Percentiles rank a stretch among this genome's conserved stretches.
Evolutionary conservation across 35 echinoderm and acorn worm genomes (phyloP).

Genomic region (Anneissia japonica): DNA sequence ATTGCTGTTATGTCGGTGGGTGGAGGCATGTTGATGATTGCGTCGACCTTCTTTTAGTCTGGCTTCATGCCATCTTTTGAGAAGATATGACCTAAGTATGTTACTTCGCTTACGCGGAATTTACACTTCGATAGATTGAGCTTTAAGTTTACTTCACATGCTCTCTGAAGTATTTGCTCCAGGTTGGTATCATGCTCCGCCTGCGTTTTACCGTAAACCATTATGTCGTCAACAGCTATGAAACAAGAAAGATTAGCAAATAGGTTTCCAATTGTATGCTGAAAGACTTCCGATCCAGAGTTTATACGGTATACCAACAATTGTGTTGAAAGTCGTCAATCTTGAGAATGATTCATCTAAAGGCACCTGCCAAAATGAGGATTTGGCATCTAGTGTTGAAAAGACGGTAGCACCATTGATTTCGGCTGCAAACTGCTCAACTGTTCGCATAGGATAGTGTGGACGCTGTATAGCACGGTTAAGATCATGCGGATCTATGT

Average conservation of each 20-base stretch:
- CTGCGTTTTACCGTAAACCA: conserved; percentile 4
- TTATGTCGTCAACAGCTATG: conserved; percentile 34
- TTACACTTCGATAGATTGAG: conserved; percentile 52
- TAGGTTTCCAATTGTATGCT: conserved; percentile 34
- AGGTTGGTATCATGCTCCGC: conserved; percentile 42
- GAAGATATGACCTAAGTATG: conserved; percentile 59
- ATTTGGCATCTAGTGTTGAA: conserved; percentile 24
- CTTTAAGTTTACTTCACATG: conserved; percentile 25
- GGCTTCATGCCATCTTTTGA: conserved; percentile 45
- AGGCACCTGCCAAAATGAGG: conserved; percentile 38
- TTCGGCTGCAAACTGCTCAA: conserved; percentile 30
- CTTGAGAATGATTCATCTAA: conserved; percentile 33
- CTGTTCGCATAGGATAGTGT: conserved; percentile 40
- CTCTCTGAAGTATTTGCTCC: conserved; percentile 25
- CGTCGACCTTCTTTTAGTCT: conserved; percentile 37
- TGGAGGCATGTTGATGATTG: conserved; percentile 44
- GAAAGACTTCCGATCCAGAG: conserved; percentile 39
- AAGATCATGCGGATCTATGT: conserved; percentile 34
- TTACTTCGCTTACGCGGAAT: conserved; percentile 40
- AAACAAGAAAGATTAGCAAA: conserved; percentile 29
- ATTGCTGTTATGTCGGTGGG: conserved; percentile 1
- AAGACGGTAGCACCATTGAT: conserved; percentile 21
- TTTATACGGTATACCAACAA: conserved; percentile 25
- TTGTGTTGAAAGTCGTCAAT: conserved; percentile 14
- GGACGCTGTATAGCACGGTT: conserved; percentile 47